These are phyloP conservation scores for Calyptommatus sinebrachiatus DNA, from an alignment of 2,113 vertebrate species.

Conservation along the genomic window DNA sequence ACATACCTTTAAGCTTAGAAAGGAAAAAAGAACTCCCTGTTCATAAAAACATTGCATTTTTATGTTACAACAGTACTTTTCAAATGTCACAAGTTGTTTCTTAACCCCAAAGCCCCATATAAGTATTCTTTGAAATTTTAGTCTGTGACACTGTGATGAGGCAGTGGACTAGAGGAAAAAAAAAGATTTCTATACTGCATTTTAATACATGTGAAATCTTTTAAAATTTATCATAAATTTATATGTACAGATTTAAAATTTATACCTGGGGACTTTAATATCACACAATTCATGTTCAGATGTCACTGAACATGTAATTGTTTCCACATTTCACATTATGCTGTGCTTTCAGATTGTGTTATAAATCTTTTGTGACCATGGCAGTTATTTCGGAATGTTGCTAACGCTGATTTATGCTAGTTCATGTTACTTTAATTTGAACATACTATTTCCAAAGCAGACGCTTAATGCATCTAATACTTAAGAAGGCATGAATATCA, in stretches of 20 bases:
- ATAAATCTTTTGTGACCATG: constrained; percentile 73
- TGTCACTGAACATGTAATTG: constrained; percentile 75
- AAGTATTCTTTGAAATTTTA: constrained; percentile 62
- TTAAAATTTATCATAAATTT: constrained; percentile 76
- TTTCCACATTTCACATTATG: constrained; percentile 78
- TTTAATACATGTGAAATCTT: constrained; percentile 69
- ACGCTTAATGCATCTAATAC: constrained; percentile 61
- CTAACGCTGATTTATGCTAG: constrained; percentile 72
- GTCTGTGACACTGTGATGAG: constrained; percentile 66
- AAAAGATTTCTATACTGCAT: constrained; percentile 61
- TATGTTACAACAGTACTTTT: constrained; percentile 61
- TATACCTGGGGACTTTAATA: constrained; percentile 71
- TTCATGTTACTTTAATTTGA: constrained; percentile 77
- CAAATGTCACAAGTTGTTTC: constrained; percentile 68
- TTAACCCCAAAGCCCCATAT: constrained; percentile 59
- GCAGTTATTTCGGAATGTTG: constrained; percentile 68
- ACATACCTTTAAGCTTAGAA: constrained; percentile 34
- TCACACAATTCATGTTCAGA: constrained; percentile 70
- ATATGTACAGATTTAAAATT: constrained; percentile 76
- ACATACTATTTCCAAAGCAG: constrained; percentile 67
- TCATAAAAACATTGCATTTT: constrained; percentile 53
- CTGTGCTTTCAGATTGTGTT: constrained; percentile 69
- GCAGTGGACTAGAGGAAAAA: constrained; percentile 52
- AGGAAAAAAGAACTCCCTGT: constrained; percentile 41
- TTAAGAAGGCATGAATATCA: constrained; percentile 65